A percentile compares a stretch with the other conserved stretches of the same genome.
Evolutionary conservation across 2,888 invertebrate genomes (phyloP).

Genomic region (Eupithecia pulchellata): DNA sequence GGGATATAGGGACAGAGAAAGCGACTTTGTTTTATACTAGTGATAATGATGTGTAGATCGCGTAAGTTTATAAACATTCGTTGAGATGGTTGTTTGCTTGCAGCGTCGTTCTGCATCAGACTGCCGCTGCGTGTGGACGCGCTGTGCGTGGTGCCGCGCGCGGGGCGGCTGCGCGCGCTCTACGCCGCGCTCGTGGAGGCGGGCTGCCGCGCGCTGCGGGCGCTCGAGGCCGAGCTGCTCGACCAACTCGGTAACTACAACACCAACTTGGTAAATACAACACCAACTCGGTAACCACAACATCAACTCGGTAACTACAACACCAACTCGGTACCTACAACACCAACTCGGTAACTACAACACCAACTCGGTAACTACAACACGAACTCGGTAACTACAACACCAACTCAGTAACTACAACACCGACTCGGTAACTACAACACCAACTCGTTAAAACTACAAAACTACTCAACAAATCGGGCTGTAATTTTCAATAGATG

Average conservation of each 20-base stretch:
- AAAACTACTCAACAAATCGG: background rate
- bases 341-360: conserved; percentile 77
- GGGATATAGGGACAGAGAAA: no score
- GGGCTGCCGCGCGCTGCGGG: conserved; percentile 88
- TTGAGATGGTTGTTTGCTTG: conserved; percentile 3
- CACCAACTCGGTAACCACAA: conserved; percentile 77
- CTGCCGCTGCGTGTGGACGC: conserved; percentile 89
- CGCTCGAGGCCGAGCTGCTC: conserved; percentile 87
- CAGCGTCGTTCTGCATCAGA: conserved; percentile 81
- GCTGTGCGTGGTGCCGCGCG: conserved; percentile 88
- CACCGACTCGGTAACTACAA: conserved; percentile 77
- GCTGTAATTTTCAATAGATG: no score
- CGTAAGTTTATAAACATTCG: no score
- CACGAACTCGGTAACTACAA: no score
- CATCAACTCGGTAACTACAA: conserved; percentile 75
- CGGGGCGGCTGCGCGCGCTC: conserved; percentile 86
- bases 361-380: conserved; percentile 77
- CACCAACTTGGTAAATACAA: conserved; percentile 74
- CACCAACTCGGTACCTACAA: conserved; percentile 77
- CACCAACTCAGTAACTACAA: conserved; percentile 78
- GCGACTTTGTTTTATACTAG: no score
- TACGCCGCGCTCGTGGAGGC: conserved; percentile 91
- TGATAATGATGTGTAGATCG: no score
- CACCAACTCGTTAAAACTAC: no score
- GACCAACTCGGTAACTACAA: conserved; percentile 80